Evolutionary conservation across 1,140 invertebrate species (phyloP).

Genomic region (Saxidomus purpurata): DNA sequence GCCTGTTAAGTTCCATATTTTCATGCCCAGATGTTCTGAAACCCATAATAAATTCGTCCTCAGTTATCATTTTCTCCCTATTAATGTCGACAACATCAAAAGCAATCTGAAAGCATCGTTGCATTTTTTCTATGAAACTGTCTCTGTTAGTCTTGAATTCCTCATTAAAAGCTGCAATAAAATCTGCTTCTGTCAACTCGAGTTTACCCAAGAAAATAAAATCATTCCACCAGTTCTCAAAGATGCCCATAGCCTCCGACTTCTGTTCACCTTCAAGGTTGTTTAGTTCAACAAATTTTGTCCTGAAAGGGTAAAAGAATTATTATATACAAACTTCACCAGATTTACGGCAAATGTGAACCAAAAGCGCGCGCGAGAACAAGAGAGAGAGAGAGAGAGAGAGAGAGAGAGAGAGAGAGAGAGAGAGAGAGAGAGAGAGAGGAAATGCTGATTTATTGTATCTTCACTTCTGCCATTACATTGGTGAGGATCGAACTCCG

Average conservation of each 20-base stretch:
- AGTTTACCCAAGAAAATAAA: not conserved
- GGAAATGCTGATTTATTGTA: not conserved
- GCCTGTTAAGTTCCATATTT: not conserved
- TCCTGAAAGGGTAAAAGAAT: not conserved
- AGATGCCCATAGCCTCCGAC: not conserved
- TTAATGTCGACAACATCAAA: not conserved
- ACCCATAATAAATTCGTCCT: constrained; percentile 11
- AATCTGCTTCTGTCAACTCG: not conserved
- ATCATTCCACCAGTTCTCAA: constrained; percentile 15
- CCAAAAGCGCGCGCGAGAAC: too few species aligned
- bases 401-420: too few species aligned
- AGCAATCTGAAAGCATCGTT: not conserved
- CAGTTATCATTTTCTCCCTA: not conserved
- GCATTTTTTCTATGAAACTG: not conserved
- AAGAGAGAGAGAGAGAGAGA: too few species aligned
- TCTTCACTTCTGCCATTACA: not conserved
- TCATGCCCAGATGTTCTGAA: constrained; percentile 10
- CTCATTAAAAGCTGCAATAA: not conserved
- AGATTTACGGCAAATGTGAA: not conserved
- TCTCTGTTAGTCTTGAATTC: not conserved
- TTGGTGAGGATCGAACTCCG: not conserved
- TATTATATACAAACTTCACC: not conserved
- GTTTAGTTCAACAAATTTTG: not conserved
- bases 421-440: too few species aligned
- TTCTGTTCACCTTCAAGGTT: not conserved